Base-by-base conservation (phyloP, 2,888 invertebrate species). In the Synergus gifuensis region DNA sequence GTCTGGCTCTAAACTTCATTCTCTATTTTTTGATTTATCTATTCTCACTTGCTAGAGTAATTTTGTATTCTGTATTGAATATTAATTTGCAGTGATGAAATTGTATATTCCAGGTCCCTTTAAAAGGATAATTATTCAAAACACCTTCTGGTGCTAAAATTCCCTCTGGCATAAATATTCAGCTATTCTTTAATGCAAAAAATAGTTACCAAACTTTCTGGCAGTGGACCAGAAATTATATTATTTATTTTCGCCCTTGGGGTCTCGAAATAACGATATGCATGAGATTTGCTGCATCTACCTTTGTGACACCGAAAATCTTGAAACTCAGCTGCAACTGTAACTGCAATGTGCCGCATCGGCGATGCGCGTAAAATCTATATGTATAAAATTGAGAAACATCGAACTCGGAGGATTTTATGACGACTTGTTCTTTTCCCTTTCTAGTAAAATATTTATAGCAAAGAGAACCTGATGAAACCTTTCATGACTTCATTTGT, bases 401-500 rank as follows among this genome's bases (percentile, higher is more conserved):
- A 42, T n/a, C 4, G 1, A 36, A 42, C 2, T 18, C 12, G 9
- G 0, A 42, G n/a, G 2, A 44, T 42, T 42, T 66, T 66, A 66
- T n/a, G 42, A 66, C 42, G 40, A 18, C 42, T 66, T 11, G 40
- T 44, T 42, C 18, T 9, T 8, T 66, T 3, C n/a, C 9, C 18
- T 16, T n/a, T 42, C 42, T n/a, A 63, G 40, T 66, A 44, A 66
- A 66, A 66, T 66, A 66, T 64, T 40, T 36, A 64, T 14, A 11
- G 18, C 42, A n/a, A 0, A 18, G 1, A 18, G n/a, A 66, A 40
- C 36, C 0, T 16, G 12, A 42, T 28, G 28, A 28, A 28, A 28
- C 28, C 28, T 64, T 64, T 64, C 16, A 12, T 8, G 42, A 42
- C 36, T 7, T n/a, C n/a, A n/a, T 14, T 14, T 40, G 5, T 36